These are phyloP conservation scores for Melanchra persicariae DNA, from an alignment of 2,888 invertebrate species.

Conservation along the genomic window DNA sequence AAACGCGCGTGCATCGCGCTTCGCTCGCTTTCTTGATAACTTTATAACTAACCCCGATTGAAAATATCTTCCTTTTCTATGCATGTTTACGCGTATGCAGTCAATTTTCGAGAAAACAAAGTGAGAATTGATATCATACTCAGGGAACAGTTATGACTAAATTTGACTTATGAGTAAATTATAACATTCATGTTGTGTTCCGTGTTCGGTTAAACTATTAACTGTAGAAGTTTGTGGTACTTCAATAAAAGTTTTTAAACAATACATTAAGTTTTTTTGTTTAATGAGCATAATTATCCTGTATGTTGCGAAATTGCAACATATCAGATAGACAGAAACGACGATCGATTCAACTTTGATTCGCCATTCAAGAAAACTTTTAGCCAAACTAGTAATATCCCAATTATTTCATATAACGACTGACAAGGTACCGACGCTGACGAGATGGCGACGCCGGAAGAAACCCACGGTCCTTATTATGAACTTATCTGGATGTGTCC, in stretches of 20 bases:
- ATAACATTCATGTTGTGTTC: too few relatives aligned
- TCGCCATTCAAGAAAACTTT: background rate
- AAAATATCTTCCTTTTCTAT: constrained; percentile 35
- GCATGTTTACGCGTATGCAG: background rate
- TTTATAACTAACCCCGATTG: constrained; percentile 40
- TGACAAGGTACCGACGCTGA: background rate
- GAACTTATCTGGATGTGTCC: constrained; percentile 38
- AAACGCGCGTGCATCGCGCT: constrained; percentile 62
- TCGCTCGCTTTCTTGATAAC: constrained; percentile 23
- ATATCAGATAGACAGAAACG: background rate
- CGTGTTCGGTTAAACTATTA: too few relatives aligned
- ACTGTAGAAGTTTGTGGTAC: background rate
- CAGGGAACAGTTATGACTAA: background rate
- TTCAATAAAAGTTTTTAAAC: background rate
- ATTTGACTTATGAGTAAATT: too few relatives aligned
- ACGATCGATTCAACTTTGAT: background rate
- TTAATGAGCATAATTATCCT: too few relatives aligned
- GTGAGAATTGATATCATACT: background rate
- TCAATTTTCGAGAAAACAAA: background rate
- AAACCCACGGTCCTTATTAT: constrained; percentile 6
- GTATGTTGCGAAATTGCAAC: background rate
- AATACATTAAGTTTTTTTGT: background rate
- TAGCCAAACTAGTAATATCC: background rate
- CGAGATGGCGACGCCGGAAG: constrained; percentile 12
- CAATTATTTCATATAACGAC: background rate